Evolutionary conservation across 2,888 invertebrate genomes (phyloP).

Genomic region (Seira musarum): DNA sequence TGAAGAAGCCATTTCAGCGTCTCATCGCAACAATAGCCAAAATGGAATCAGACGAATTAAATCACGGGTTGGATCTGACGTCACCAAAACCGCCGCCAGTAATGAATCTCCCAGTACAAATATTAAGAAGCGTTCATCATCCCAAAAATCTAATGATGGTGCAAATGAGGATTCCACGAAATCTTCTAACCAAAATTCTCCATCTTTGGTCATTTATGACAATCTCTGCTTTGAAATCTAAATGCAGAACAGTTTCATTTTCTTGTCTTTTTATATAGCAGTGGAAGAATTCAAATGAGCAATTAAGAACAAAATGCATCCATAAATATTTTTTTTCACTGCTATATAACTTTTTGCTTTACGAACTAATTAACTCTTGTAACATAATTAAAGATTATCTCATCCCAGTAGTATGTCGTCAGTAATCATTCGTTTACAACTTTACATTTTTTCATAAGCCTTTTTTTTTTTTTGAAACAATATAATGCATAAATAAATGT

Average conservation of each 20-base stretch:
- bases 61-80: conserved; percentile 24
- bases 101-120: conserved; percentile 50
- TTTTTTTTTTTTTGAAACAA: not conserved
- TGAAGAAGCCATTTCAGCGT: conserved; percentile 73
- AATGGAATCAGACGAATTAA: conserved; percentile 32
- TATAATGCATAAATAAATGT: not conserved
- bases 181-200: conserved; percentile 32
- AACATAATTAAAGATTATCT: not conserved
- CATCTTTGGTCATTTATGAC: conserved; percentile 67
- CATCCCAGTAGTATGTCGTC: not conserved
- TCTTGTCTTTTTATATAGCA: no score
- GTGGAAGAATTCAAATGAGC: not conserved
- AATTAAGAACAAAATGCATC: not conserved
- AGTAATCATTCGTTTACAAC: not conserved
- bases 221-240: conserved; percentile 69
- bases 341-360: conserved; percentile 19
- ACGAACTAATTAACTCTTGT: conserved; percentile 2
- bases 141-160: conserved; percentile 12
- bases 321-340: not conserved
- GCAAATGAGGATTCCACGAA: conserved; percentile 36
- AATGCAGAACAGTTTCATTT: no score
- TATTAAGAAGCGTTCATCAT: conserved; percentile 23
- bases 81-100: conserved; percentile 21
- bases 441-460: not conserved
- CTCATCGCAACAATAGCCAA: conserved; percentile 51